Conservation (phyloP, 2,113 vertebrate species). For the Cygnus atratus region DNA sequence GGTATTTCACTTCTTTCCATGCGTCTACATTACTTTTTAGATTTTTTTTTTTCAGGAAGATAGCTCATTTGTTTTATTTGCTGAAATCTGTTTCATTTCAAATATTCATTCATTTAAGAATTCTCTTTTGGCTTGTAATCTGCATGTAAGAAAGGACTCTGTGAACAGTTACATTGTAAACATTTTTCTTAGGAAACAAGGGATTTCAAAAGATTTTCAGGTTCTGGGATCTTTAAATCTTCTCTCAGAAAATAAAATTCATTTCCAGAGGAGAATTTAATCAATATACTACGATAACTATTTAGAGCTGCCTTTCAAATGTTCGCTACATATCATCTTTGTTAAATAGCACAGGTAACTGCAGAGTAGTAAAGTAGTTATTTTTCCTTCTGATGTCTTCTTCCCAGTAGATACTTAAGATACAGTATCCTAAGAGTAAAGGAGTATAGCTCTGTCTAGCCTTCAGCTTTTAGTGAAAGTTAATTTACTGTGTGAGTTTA, state of each 20-base stretch:
- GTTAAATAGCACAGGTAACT: background rate
- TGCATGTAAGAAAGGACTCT: background rate
- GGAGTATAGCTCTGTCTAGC: background rate
- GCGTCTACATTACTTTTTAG: background rate
- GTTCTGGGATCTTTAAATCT: background rate
- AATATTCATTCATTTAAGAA: background rate
- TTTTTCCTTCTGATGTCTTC: background rate
- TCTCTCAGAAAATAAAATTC: background rate
- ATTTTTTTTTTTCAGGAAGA: background rate
- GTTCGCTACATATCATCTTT: background rate
- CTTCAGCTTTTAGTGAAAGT: background rate
- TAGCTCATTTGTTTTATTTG: background rate
- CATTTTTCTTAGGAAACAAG: background rate
- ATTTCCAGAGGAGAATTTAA: background rate
- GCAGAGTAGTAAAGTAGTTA: background rate
- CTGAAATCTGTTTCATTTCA: background rate
- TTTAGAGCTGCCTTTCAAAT: background rate
- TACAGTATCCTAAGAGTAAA: background rate
- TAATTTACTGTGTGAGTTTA: background rate
- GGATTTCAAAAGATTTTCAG: background rate
- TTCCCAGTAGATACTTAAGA: background rate
- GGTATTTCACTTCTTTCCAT: background rate
- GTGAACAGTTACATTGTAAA: background rate
- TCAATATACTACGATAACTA: background rate
- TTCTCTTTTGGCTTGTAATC: background rate